phyloP scores from a whole-genome alignment of 2,797 vertebrate genomes.

The Tokudaia tokunoshimensis region DNA sequence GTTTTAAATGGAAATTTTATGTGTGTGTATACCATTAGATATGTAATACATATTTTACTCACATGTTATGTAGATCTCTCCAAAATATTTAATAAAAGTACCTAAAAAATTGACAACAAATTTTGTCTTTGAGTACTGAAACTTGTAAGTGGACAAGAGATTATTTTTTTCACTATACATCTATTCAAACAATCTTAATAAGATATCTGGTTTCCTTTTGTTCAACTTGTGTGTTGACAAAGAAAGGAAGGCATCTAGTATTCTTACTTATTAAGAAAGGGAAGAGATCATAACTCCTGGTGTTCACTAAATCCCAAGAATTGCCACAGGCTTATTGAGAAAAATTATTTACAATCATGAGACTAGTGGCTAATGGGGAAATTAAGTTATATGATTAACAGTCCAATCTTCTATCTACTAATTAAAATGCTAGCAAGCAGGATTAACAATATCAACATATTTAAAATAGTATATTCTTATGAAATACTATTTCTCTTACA shows the following conservation, averaged over 20 bases:
- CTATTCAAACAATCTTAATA: constrained; percentile 11
- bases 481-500: constrained; percentile 48
- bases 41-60: not conserved
- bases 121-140: not conserved
- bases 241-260: not conserved
- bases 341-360: not conserved
- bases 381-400: not conserved
- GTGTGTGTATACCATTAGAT: not conserved
- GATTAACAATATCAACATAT: constrained; percentile 38
- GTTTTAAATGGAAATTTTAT: not conserved
- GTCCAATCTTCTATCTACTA: not conserved
- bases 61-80: not conserved
- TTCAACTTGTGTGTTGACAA: constrained; percentile 16
- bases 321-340: constrained; percentile 11
- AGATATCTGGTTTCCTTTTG: not conserved
- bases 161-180: constrained; percentile 19
- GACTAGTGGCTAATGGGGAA: not conserved
- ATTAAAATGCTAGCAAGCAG: constrained; percentile 40
- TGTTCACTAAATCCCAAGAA: not conserved
- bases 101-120: not conserved
- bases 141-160: not conserved
- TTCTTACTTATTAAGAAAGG: constrained; percentile 19
- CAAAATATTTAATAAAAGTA: constrained; percentile 9
- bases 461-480: constrained; percentile 35
- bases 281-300: not conserved